Evolutionary conservation across 2,888 invertebrate species (phyloP), one percentile per base, ranked within the genome.

Genomic region (Nomada fabriciana): DNA sequence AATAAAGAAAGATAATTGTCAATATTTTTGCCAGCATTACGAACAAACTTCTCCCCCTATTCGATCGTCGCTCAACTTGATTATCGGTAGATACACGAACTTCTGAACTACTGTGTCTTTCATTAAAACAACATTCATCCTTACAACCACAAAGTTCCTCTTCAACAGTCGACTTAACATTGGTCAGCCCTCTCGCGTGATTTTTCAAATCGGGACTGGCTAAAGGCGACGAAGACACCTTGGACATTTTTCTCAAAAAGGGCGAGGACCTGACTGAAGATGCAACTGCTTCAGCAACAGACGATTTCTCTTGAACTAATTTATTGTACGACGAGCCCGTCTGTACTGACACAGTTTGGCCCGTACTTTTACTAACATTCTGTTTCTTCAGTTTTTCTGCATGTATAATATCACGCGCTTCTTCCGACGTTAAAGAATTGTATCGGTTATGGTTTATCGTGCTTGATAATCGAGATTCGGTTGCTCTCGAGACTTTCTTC

Each of bases 1-100:
- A 76, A 18, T 60, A 67, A 43, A 67, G 60, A 29, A 77, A 67
- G 10, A 65, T n/a, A 2, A 77, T 13, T 11, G 42, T 23, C 15
- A 57, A 9, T 2, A 74, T 18, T 18, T 73, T 65, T 23, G 59
- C 76, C 10, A 77, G 13, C 0, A 52, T 59, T 13, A 67, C 67
- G 23, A 75, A n/a, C n/a, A 71, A 23, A 63, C 29, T 47, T 29
- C 9, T 59, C 1, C 2, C 4, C 18, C 0, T 25, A n/a, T 2
- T 11, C 3, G 53, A 55, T 55, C 53, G 42, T 53, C 55, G 23
- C 36, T 52, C 9, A 2, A 65, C 13, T 9, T 18, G 25, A 29
- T 25, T 29, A 3, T 18, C 1, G 0, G 23, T 5, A 5, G 11
- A 2, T 25, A 11, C 0, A 7, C 2, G 10, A 2, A 10, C 15